Evolutionary conservation across 2,113 vertebrate genomes (phyloP), one percentile per base, ranked within the genome.

Genomic region (Plotosus lineatus): DNA sequence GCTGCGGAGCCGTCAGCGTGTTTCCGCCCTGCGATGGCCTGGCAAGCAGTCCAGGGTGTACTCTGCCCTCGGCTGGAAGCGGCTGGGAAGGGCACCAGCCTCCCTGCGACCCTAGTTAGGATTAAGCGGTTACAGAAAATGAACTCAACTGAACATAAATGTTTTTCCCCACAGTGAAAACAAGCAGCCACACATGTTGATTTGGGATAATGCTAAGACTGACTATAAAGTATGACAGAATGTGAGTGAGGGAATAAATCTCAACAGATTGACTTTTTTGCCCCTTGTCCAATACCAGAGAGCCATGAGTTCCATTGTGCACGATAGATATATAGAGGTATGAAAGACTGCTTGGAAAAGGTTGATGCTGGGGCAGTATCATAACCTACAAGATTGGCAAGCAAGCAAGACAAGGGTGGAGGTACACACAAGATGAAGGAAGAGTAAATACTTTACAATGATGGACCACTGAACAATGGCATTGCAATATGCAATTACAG

Each of bases 301-400:
- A 69, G 55, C 77, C 33, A 68, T 79, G 63, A 56, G 61, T n/a
- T 51, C 6, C 12, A 42, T 42, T 48, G 48, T 55, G 50, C 61
- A 69, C 63, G 82, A 68, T 85, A 46, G 75, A 86, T 44, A 78
- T 42, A n/a, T 23, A 69, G 77, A 55, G 50, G 36, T 26, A 69
- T 79, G 63, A 80, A 42, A 46, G 40, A 40, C 48, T 72, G 51
- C 38, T 58, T 60, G 36, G 72, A n/a, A 44, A 61, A 60, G 65
- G 44, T 26, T 40, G 65, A 69, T 79, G 77, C 51, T 79, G 48
- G 17, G 61, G 31, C 33, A 78, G 60, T 51, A 68, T 80, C 40
- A 61, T 69, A 65, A 78, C 48, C 31, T 53, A 53, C n/a, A 58
- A 46, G 83, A 56, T 81, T 33, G 60, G 38, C 63, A 74, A 28